Evolutionary conservation across 2,888 invertebrate species (phyloP), one percentile per base, ranked within the genome.

Genomic region (Dysmachus trigonus): DNA sequence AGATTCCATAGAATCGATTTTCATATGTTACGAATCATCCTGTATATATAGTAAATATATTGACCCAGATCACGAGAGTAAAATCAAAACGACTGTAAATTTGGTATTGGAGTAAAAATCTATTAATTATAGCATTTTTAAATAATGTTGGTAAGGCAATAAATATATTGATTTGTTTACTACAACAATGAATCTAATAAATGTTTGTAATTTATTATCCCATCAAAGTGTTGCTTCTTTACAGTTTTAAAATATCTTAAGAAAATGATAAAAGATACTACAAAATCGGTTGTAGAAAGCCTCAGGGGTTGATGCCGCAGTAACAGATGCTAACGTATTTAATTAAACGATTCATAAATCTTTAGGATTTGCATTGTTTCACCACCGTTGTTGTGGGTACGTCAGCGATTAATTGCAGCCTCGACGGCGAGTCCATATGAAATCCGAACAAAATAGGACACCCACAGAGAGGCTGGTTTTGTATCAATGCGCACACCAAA

Each of bases 321-420:
- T 38, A 73, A 30, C 13, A 79, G 79, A 79, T 79, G 18, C 5
- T 51, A 47, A 51, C 79, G 18, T 1, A 41, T 79, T 79, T 47
- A 79, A 79, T 79, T 79, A 79, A 79, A 79, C 41, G 41, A 47
- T n/a, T 51, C 79, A 47, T 79, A 47, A 79, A 38, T 76, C 38
- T 33, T 79, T 47, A 81, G 33, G 33, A 31, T n/a, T 81, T 53
- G 81, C 81, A 81, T 77, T 77, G 53, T 62, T 81, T 33, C 81
- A 33, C 22, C 62, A 81, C 31, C 31, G 22, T 31, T 41, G 53
- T 47, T 31, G 31, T 51, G 79, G 35, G 73, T 47, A 41, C 81
- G 33, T 62, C 81, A 31, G 18, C 41, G 41, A 76, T 76, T 35
- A 76, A 38, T 41, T 76, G n/a, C 35, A 76, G 38, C 13, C 35